Evolutionary conservation across 2,113 vertebrate species (phyloP), one percentile per base, ranked within the genome.

Genomic region (Mustela nigripes): DNA sequence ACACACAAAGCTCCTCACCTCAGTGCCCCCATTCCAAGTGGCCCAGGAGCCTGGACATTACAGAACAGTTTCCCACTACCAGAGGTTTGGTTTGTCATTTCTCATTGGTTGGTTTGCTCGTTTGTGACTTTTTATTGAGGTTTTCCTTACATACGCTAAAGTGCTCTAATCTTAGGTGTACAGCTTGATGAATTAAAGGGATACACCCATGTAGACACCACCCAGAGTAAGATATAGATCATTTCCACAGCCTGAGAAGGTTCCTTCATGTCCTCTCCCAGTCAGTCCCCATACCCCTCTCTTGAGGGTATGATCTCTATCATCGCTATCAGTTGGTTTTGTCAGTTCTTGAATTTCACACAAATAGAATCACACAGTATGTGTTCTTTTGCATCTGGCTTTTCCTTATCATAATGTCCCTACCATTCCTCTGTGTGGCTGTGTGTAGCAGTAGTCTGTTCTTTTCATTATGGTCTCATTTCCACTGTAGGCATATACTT

Each of bases 391-490:
- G 78, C 79, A 45, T 89, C 69, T 7, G 33, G 12, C 8, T 80
- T 74, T 83, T 45, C 53, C 28, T 94, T 45, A 94, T n/a, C 78
- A 92, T 89, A 89, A 91, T 48, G 28, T 74, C 28, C 69, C n/a
- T 86, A 87, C 83, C 39, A 28, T 63, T 78, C 71, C 56, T 56
- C 31, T 18, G 1, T 21, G 48, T 62, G 42, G 19, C 7, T 95
- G 81, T 69, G 19, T 82, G 33, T 67, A 86, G 73, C 48, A 76
- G 60, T 45, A 58, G 18, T 73, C 69, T 58, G 21, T 67, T 92
- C 62, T 42, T 89, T 95, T 48, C 33, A 26, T 2, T 36, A 84
- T 8, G 71, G 33, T 94, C 83, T 89, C 16, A 0, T 86, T 91
- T 85, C 74, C 26, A 76, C 16, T 82, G 19, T 62, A 76, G 42